Conservation (phyloP, 1,140 invertebrate species). For the Bombus picipes region DNA sequence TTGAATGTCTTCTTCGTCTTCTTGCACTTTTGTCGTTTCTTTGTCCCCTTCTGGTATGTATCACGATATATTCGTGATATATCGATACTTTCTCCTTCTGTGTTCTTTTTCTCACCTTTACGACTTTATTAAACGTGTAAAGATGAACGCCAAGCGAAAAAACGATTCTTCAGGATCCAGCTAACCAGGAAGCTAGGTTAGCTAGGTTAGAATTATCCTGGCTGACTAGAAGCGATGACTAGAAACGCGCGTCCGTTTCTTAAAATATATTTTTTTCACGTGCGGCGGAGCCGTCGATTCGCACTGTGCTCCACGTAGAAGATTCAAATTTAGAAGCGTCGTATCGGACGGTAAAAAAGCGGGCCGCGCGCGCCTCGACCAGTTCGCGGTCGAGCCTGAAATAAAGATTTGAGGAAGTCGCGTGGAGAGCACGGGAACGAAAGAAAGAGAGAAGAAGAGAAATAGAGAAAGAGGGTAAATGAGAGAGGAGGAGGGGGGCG, state of each 20-base stretch:
- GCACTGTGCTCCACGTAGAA: slow-evolving; percentile 54
- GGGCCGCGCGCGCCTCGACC: slow-evolving; percentile 71
- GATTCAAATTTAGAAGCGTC: slow-evolving; percentile 75
- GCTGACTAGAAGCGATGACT: slow-evolving; percentile 75
- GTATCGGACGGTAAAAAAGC: slow-evolving; percentile 71
- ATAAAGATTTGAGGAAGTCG: slow-evolving; percentile 76
- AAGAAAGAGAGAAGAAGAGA: slow-evolving; percentile 45
- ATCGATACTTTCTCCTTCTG: neutral
- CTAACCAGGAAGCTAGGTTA: slow-evolving; percentile 15
- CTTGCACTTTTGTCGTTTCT: neutral
- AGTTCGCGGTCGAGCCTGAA: slow-evolving; percentile 75
- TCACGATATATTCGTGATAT: neutral
- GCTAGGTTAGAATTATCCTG: slow-evolving; percentile 65
- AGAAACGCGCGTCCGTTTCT: slow-evolving; percentile 72
- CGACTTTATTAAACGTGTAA: neutral
- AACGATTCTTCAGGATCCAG: slow-evolving; percentile 12
- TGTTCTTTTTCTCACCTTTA: slow-evolving; percentile 5
- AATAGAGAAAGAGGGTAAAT: slow-evolving; percentile 15
- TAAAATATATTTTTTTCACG: slow-evolving; percentile 70
- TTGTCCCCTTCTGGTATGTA: neutral
- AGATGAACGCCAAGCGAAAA: neutral
- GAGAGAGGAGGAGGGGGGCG: slow-evolving; percentile 22
- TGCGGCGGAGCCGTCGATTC: slow-evolving; percentile 53
- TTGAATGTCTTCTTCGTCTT: neutral
- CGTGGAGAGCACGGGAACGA: slow-evolving; percentile 57